Evolutionary conservation across 2,888 invertebrate genomes (phyloP).

Genomic region (Junonia oenone): DNA sequence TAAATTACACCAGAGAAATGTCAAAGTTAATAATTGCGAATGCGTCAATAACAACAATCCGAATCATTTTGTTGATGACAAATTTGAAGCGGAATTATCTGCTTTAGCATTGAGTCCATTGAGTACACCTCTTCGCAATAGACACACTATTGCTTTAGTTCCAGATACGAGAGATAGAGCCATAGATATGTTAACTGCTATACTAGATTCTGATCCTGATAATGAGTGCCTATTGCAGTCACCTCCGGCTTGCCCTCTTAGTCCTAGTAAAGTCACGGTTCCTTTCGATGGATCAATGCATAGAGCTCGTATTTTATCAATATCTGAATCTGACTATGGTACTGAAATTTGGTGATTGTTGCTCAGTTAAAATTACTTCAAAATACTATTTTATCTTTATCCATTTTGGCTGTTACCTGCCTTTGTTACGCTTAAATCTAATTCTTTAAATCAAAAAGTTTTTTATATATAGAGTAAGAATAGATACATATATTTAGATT

Average conservation of each 20-base stretch:
- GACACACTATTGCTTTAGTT: slow-evolving; percentile 61
- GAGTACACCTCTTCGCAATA: slow-evolving; percentile 60
- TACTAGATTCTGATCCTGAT: slow-evolving; percentile 71
- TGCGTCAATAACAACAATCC: slow-evolving; percentile 43
- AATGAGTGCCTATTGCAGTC: slow-evolving; percentile 61
- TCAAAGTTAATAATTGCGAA: slow-evolving; percentile 56
- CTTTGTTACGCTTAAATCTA: slow-evolving; percentile 32
- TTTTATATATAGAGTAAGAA: neutral
- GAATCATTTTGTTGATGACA: slow-evolving; percentile 44
- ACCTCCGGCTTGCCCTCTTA: slow-evolving; percentile 66
- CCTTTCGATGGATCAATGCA: slow-evolving; percentile 81
- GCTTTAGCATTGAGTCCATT: slow-evolving; percentile 68
- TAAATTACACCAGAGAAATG: slow-evolving; percentile 60
- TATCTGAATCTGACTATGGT: slow-evolving; percentile 80
- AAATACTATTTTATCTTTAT: neutral
- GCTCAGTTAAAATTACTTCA: neutral
- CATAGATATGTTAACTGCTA: slow-evolving; percentile 65
- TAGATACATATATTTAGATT: slow-evolving; percentile 6
- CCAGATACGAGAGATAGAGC: slow-evolving; percentile 61
- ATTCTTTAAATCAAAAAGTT: neutral
- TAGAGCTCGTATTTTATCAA: slow-evolving; percentile 82
- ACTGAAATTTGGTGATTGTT: slow-evolving; percentile 87
- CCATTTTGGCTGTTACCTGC: slow-evolving; percentile 32
- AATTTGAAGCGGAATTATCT: slow-evolving; percentile 62
- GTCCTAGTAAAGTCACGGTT: slow-evolving; percentile 81